Evolutionary conservation across 2,113 vertebrate species (phyloP), one percentile per base, ranked within the genome.

Genomic region (Python bivittatus): DNA sequence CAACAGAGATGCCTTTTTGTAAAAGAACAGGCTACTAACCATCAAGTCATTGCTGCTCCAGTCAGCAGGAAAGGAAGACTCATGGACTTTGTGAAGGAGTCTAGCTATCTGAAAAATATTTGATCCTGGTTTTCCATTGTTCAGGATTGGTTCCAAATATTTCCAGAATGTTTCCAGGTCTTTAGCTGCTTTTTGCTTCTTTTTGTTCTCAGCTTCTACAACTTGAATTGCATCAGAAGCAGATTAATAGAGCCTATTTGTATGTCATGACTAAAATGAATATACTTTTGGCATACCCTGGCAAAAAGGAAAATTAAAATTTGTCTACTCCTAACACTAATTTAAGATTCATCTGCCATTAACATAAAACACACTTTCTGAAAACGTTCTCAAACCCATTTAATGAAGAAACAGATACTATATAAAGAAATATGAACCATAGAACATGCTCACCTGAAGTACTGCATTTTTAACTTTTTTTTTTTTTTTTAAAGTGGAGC

Each of bases 101-200:
- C 93, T 96, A 91, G 97, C 98, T 84, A 99, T 95, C 90, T 99
- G 97, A 61, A 96, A 97, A 87, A 99, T 98, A 92, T 95, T 96
- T 89, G 98, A 99, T 94, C 97, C 96, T 2, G 88, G 93, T 23
- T 97, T 97, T 25, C 97, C 96, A 0, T 97, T 97, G 95, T 98
- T 98, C 95, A 99, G 93, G 94, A 98, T 95, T 0, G 97, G 95
- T 64, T 98, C 98, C 96, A 99, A 95, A 90, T 97, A 97, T 88
- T 97, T 98, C 99, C 99, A 99, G 96, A 99, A 99, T 2, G 85
- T 90, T 88, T 98, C 96, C 94, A 99, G 95, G 11, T 97, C 94
- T 94, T 96, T 97, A 4, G 42, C 15, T 60, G 94, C 91, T 42
- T 95, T 93, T 88, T 96, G 84, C 84, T 92, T 96, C 89, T 94